phyloP scores from a whole-genome alignment of 2,888 invertebrate genomes.

The Galerucella pusilla region DNA sequence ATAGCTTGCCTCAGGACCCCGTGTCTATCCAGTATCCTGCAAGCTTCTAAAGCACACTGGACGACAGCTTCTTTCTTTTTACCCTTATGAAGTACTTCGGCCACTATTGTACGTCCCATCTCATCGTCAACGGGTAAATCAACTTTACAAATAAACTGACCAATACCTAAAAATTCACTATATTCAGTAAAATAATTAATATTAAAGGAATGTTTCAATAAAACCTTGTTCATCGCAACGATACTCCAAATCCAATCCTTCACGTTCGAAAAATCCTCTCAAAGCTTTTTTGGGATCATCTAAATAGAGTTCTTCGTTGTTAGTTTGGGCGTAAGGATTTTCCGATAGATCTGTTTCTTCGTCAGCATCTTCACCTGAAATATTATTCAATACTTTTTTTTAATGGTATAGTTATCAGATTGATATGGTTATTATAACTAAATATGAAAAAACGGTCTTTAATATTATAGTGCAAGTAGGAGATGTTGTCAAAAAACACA shows the following conservation, averaged over 20 bases:
- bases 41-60: constrained; percentile 95
- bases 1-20: constrained; percentile 87
- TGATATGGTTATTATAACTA: too few relatives aligned
- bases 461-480: too few relatives aligned
- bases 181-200: neutral
- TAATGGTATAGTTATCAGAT: neutral
- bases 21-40: constrained; percentile 87
- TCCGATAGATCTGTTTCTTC: constrained; percentile 84
- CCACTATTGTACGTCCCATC: constrained; percentile 79
- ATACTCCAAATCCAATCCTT: constrained; percentile 86
- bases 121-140: constrained; percentile 85
- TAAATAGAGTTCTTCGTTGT: constrained; percentile 89
- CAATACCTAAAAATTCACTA: constrained; percentile 64
- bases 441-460: too few relatives aligned
- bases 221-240: constrained; percentile 84
- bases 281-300: constrained; percentile 97
- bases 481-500: too few relatives aligned
- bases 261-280: constrained; percentile 93
- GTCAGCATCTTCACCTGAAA: constrained; percentile 83
- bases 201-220: neutral
- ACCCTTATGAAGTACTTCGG: constrained; percentile 88
- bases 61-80: constrained; percentile 95
- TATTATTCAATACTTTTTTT: neutral
- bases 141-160: constrained; percentile 87
- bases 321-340: constrained; percentile 84